These are phyloP conservation scores for Manacus vitellinus DNA, from an alignment of 2,113 vertebrate species.

Conservation along the genomic window DNA sequence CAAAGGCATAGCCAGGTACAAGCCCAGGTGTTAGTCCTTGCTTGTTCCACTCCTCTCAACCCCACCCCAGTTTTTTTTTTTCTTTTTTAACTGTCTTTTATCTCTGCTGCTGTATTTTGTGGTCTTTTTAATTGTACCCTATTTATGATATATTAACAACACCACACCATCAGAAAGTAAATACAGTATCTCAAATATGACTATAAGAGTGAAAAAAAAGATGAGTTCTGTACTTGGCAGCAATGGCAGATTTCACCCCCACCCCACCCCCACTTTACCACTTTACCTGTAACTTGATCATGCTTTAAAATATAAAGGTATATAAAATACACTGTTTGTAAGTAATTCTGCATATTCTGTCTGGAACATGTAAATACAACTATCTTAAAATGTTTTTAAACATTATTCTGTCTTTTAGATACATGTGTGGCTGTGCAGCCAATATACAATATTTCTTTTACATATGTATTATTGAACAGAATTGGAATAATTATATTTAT, in stretches of 20 bases:
- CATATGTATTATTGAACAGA: background rate
- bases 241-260: background rate
- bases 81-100: background rate
- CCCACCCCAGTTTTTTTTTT: no score
- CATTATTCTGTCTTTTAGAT: background rate
- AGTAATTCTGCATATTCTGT: background rate
- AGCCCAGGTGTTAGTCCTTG: background rate
- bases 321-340: background rate
- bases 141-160: background rate
- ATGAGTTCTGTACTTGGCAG: background rate
- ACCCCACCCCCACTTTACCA: no score
- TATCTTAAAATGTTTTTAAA: conserved; percentile 1
- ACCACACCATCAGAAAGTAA: background rate
- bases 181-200: background rate
- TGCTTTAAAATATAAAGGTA: background rate
- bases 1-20: background rate
- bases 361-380: background rate
- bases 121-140: background rate
- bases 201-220: background rate
- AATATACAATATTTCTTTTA: background rate
- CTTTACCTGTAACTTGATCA: background rate
- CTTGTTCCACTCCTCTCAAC: background rate
- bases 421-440: background rate
- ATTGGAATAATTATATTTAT: background rate
- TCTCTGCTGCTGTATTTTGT: background rate